Base-by-base conservation (phyloP, 2,888 invertebrate genomes). In the Thyatira batis region DNA sequence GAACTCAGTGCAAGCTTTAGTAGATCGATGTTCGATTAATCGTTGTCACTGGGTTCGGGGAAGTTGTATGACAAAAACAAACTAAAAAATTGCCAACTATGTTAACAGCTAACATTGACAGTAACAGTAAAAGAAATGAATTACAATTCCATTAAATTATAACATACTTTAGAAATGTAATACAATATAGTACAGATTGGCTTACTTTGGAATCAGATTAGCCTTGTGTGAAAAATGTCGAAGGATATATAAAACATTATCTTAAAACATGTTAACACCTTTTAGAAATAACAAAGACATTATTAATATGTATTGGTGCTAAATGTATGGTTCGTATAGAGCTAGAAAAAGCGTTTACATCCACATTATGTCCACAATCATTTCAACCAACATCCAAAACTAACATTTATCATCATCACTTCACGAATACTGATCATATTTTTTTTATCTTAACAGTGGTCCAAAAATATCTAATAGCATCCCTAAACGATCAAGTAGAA, bases 381-480 rank as follows among this genome's bases (percentile, higher is more conserved):
- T 73, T 71, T 76, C 76, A 71, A 83, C 76, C 79, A 80, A 83
- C 82, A 83, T 77, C 65, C 82, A 82, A 82, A 82, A 82, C 87
- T 89, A 89, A 85, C 85, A 79, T 81, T 72, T 67, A 74, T 71
- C 73, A 70, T 71, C 75, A 68, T 71, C 76, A 68, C 76, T 65
- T 78, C 79, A 72, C 83, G 76, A 90, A 90, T 89, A 92, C 90
- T 90, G 90, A 86, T 87, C 84, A 82, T 82, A 84, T 39, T 39
- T 65, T n/a, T 78, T 83, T 79, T 80, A 85, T 85, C 88, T 84
- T 88, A 90, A 92, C 89, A 92, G 88, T 91, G 90, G 90, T 92
- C 91, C 92, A 92, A 91, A 92, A 92, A 91, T 92, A 92, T 90
- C 89, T 89, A 89, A 85, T 85, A 87, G 87, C 89, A 77, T 85